Conservation (phyloP, 2,888 invertebrate species). For the Harpagoxenus sublaevis region DNA sequence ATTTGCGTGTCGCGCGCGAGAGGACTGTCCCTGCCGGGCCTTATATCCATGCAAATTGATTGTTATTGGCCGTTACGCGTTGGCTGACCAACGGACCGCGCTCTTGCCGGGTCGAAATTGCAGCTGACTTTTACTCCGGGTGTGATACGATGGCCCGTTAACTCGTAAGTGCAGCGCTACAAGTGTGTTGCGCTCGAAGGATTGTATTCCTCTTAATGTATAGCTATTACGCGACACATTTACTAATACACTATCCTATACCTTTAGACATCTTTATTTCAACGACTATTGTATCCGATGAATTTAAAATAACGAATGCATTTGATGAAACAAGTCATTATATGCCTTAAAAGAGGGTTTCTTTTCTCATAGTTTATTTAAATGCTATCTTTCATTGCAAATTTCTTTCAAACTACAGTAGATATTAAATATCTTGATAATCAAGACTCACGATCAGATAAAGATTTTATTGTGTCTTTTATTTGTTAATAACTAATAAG, state of each 20-base stretch:
- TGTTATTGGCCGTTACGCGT: constrained; percentile 70
- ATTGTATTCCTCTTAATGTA: constrained; percentile 6
- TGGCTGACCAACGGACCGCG: constrained; percentile 51
- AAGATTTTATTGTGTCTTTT: not conserved
- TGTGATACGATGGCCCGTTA: constrained; percentile 42
- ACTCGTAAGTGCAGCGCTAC: constrained; percentile 9
- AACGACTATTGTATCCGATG: not conserved
- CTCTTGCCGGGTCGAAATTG: constrained; percentile 56
- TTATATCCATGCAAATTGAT: constrained; percentile 77
- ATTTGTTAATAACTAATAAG: not conserved
- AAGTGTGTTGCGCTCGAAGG: not conserved
- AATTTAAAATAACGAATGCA: not conserved
- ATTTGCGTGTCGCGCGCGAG: constrained; percentile 42
- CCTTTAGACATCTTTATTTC: constrained; percentile 8
- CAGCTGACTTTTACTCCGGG: constrained; percentile 61
- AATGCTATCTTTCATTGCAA: not conserved
- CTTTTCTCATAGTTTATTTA: not conserved
- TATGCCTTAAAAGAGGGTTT: not conserved
- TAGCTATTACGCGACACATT: not conserved
- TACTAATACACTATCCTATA: not conserved
- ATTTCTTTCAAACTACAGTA: not conserved
- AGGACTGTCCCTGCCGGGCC: constrained; percentile 58
- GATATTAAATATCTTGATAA: not conserved
- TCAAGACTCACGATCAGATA: not conserved
- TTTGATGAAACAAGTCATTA: not conserved